phyloP scores from a whole-genome alignment of 2,888 invertebrate genomes.

The Sesia bembeciformis region DNA sequence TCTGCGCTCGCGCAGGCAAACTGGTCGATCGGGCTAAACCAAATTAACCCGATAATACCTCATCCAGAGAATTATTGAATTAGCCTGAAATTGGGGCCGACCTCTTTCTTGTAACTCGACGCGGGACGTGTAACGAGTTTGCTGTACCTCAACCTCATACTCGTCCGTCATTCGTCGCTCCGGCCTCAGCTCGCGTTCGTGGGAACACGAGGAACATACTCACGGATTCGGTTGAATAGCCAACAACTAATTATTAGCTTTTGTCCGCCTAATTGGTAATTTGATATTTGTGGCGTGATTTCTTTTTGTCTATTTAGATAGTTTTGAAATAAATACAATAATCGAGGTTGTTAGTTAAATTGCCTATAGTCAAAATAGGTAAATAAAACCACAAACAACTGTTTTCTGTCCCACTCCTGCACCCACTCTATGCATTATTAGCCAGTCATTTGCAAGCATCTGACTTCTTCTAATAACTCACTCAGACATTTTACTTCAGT shows the following conservation, averaged over 20 bases:
- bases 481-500: slow-evolving; percentile 55
- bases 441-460: slow-evolving; percentile 34
- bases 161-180: slow-evolving; percentile 8
- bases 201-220: slow-evolving; percentile 30
- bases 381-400: background rate
- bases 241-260: slow-evolving; percentile 30
- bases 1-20: slow-evolving; percentile 42
- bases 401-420: background rate
- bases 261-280: slow-evolving; percentile 35
- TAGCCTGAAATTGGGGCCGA: slow-evolving; percentile 40
- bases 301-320: too few species aligned
- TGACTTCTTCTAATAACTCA: slow-evolving; percentile 59
- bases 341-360: too few species aligned
- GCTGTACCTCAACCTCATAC: background rate
- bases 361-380: too few species aligned
- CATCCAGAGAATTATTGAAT: slow-evolving; percentile 52
- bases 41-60: slow-evolving; percentile 46
- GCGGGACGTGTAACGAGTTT: slow-evolving; percentile 10
- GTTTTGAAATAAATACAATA: too few species aligned
- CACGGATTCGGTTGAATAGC: slow-evolving; percentile 27
- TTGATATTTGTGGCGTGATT: slow-evolving; percentile 15
- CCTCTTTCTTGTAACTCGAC: slow-evolving; percentile 51
- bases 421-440: slow-evolving; percentile 17
- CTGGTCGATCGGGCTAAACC: slow-evolving; percentile 48
- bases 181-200: slow-evolving; percentile 14